phyloP scores from a whole-genome alignment of 1,140 invertebrate genomes.

The Drosophila takahashii region DNA sequence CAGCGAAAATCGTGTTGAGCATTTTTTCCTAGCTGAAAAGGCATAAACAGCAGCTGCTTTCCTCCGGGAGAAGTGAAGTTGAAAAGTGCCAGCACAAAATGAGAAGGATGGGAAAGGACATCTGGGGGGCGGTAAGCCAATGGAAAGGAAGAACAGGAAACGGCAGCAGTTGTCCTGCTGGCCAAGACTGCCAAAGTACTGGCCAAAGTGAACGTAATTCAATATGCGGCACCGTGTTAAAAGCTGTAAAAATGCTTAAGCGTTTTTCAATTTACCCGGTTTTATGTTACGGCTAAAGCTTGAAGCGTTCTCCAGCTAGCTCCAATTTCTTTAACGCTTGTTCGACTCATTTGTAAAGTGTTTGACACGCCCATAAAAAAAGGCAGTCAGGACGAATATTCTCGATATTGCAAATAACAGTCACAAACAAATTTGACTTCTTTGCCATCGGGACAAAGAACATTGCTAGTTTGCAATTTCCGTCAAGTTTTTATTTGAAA shows the following conservation, averaged over 20 bases:
- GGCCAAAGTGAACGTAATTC: constrained; percentile 62
- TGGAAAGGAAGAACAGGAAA: constrained; percentile 29
- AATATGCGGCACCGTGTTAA: constrained; percentile 78
- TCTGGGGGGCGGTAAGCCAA: constrained; percentile 4
- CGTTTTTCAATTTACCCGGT: constrained; percentile 80
- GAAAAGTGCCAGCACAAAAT: constrained; percentile 57
- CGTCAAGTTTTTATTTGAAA: constrained; percentile 38
- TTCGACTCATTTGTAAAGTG: constrained; percentile 65
- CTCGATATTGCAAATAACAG: constrained; percentile 12
- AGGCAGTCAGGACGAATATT: neutral
- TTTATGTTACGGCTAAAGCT: constrained; percentile 62
- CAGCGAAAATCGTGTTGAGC: constrained; percentile 79
- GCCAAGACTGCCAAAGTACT: constrained; percentile 1
- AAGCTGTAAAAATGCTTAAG: constrained; percentile 83
- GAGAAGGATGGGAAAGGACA: constrained; percentile 9
- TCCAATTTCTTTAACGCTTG: constrained; percentile 68
- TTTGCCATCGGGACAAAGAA: neutral
- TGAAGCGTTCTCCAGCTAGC: constrained; percentile 47
- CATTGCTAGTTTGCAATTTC: constrained; percentile 16
- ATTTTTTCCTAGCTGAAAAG: constrained; percentile 66
- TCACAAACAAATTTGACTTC: constrained; percentile 14
- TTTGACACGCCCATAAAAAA: neutral
- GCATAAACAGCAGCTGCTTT: constrained; percentile 33
- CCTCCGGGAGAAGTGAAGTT: constrained; percentile 30
- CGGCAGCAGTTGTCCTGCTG: constrained; percentile 39